Base-by-base conservation (phyloP, 2,888 invertebrate species). In the Bombylius major region DNA sequence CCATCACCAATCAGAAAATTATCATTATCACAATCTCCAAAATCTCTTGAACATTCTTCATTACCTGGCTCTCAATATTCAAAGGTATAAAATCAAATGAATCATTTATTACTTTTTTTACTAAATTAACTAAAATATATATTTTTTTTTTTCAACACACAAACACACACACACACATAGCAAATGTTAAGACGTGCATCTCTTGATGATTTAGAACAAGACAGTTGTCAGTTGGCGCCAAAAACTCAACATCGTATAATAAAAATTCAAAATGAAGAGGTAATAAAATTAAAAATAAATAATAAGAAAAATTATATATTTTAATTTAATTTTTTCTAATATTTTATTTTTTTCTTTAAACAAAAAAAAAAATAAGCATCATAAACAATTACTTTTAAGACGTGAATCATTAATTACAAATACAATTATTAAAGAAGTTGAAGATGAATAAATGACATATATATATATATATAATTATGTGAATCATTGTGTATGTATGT, bases 171-270 rank as follows among this genome's bases (percentile, higher is more conserved):
- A 23, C 23, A 23, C 23, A 23, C 23, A 42, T 3, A 42, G 39
- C 39, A 81, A 82, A 73, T 87, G 66, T 79, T 83, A 4, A 78
- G 87, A 5, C 78, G 87, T 54, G 87, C 87, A 6, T 88, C 87
- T 1, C 69, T 89, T 47, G 89, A 90, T 65, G 89, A 89, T 63
- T 75, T 90, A 53, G 93, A 93, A 68, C 83, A 86, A 62, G 85
- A 86, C 65, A 83, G 87, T 1, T 89, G 89, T 69, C 86, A 87
- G 61, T 74, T 93, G 60, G 85, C 89, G 42, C 93, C 93, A 0
- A 82, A 82, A 68, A 75, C 87, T 3, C 91, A 93, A 66, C 87
- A 89, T 65, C 78, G 93, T 64, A 93, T 93, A 62, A 78, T 88
- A 14, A 74, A 86, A 34, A 78, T 90, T 44, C 82, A 80, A 64